These are phyloP conservation scores for Synanceia verrucosa DNA, from an alignment of 2,797 vertebrate genomes.

Conservation along the genomic window DNA sequence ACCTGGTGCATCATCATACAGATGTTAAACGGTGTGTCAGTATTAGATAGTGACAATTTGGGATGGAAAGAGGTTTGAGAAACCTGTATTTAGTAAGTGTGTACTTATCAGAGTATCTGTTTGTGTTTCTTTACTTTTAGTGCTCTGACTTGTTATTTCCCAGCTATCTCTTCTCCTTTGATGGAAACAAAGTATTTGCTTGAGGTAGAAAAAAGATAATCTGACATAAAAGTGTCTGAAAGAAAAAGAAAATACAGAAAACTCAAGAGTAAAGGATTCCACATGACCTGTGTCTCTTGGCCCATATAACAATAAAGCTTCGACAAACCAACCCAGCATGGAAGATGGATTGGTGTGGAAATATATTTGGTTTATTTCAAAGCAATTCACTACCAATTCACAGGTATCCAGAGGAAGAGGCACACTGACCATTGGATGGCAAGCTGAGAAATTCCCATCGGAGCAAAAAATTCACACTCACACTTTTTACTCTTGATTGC, in stretches of 20 bases:
- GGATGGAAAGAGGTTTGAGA: too few species aligned
- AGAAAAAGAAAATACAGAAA: slow-evolving; percentile 18
- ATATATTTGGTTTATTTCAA: slow-evolving; percentile 42
- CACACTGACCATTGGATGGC: slow-evolving; percentile 17
- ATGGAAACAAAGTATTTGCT: neutral
- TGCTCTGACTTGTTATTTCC: neutral
- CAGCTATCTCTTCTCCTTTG: neutral
- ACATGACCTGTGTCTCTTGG: slow-evolving; percentile 47
- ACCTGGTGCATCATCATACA: too few species aligned
- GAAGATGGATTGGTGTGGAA: slow-evolving; percentile 24
- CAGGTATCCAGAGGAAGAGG: slow-evolving; percentile 32
- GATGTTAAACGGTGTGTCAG: too few species aligned
- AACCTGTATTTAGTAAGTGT: too few species aligned
- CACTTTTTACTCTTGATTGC: slow-evolving; percentile 55
- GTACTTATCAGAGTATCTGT: too few species aligned
- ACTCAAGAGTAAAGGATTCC: slow-evolving; percentile 35
- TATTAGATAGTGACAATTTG: too few species aligned
- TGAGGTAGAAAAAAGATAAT: neutral
- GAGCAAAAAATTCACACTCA: slow-evolving; percentile 43
- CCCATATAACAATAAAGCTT: slow-evolving; percentile 34
- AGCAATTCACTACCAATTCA: slow-evolving; percentile 50
- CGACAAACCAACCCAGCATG: slow-evolving; percentile 17
- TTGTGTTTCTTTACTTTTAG: neutral
- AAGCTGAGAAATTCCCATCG: slow-evolving; percentile 46
- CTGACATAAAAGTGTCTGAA: slow-evolving; percentile 2